Evolutionary conservation across 2,113 vertebrate species (phyloP).

Genomic region (Hirundichthys speculiger): DNA sequence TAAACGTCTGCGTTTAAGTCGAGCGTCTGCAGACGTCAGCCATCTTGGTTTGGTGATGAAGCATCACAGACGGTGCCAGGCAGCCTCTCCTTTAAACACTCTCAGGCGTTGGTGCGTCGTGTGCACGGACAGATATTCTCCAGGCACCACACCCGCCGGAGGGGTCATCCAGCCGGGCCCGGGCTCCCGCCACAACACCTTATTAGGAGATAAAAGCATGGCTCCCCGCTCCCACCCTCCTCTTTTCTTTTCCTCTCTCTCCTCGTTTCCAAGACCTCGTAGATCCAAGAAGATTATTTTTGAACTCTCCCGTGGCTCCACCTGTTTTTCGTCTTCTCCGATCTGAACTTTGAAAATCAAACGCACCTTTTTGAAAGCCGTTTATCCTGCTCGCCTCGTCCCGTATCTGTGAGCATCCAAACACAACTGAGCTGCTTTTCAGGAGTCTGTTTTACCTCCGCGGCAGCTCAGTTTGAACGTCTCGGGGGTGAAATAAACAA

Average conservation of each 20-base stretch:
- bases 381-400: neutral
- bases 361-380: neutral
- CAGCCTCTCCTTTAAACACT: constrained; percentile 20
- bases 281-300: constrained; percentile 16
- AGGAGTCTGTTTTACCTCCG: too few relatives aligned
- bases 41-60: too few relatives aligned
- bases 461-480: neutral
- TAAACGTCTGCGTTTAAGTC: too few relatives aligned
- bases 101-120: constrained; percentile 46
- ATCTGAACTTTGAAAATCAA: constrained; percentile 30
- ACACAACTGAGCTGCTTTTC: too few relatives aligned
- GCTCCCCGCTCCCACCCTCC: constrained; percentile 27
- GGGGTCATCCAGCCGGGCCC: constrained; percentile 64
- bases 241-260: constrained; percentile 21
- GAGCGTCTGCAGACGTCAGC: too few relatives aligned
- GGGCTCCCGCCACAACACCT: constrained; percentile 70
- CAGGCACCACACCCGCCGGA: constrained; percentile 71
- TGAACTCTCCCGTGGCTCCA: neutral
- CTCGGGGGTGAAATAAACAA: neutral
- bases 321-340: constrained; percentile 1
- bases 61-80: neutral
- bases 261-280: constrained; percentile 26
- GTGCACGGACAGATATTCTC: constrained; percentile 66
- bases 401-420: neutral
- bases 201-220: constrained; percentile 79